Evolutionary conservation across 2,113 vertebrate species (phyloP).

Genomic region (Ursus arctos): DNA sequence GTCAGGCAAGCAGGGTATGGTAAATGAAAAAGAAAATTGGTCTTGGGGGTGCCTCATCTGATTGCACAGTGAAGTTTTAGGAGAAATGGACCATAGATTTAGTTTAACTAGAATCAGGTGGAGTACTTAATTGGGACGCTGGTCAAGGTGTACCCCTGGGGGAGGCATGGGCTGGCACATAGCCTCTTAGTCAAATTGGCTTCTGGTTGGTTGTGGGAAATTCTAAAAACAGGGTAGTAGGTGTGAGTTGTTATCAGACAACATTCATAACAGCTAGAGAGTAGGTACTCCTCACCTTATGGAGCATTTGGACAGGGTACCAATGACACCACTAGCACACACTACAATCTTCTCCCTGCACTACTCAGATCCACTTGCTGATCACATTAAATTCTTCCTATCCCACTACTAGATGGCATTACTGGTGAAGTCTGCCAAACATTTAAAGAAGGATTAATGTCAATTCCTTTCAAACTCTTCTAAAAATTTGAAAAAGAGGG

Average conservation of each 20-base stretch:
- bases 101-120: neutral
- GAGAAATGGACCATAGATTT: neutral
- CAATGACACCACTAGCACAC: neutral
- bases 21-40: neutral
- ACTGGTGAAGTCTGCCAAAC: neutral
- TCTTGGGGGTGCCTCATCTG: neutral
- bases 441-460: neutral
- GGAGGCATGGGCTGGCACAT: no score
- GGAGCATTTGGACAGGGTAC: neutral
- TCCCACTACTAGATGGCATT: neutral
- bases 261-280: neutral
- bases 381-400: neutral
- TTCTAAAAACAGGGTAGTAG: neutral
- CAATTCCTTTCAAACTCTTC: neutral
- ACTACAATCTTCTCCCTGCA: neutral
- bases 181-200: neutral
- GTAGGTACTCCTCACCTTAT: neutral
- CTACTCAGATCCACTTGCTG: neutral
- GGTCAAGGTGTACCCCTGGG: neutral
- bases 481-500: neutral
- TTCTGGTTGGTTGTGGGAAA: neutral
- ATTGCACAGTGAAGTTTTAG: neutral
- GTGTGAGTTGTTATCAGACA: neutral
- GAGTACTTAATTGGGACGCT: neutral
- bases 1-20: neutral